Conservation (phyloP, 2,888 invertebrate species). For the Oxytorus armatus region DNA sequence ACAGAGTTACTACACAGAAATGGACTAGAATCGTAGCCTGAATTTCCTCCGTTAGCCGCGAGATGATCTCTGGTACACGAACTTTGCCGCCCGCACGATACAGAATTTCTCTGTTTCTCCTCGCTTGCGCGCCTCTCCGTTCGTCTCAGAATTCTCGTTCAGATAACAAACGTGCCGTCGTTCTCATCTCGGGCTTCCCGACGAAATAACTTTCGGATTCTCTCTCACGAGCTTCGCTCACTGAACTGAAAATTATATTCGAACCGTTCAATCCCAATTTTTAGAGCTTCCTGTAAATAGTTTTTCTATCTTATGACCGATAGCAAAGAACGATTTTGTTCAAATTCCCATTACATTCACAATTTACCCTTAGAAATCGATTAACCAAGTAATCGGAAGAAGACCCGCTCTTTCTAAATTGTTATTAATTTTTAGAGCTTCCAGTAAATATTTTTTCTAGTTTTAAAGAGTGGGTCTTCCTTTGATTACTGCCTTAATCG, state of each 20-base stretch:
- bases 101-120: conserved; percentile 41
- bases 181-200: background rate
- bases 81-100: conserved; percentile 39
- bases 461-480: too few relatives aligned
- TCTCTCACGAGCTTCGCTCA: conserved; percentile 32
- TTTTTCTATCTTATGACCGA: too few relatives aligned
- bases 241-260: background rate
- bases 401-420: too few relatives aligned
- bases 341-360: too few relatives aligned
- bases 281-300: background rate
- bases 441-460: too few relatives aligned
- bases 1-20: conserved; percentile 45
- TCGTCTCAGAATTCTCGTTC: conserved; percentile 13
- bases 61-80: conserved; percentile 13
- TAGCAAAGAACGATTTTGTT: too few relatives aligned
- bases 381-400: too few relatives aligned
- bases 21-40: conserved; percentile 57
- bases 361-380: too few relatives aligned
- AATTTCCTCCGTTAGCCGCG: conserved; percentile 52
- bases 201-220: conserved; percentile 8
- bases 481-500: too few relatives aligned
- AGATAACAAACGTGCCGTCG: conserved; percentile 6
- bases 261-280: background rate
- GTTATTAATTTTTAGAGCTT: too few relatives aligned
- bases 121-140: conserved; percentile 20